Conservation (phyloP, 1,140 invertebrate species). For the Acromyrmex charruanus region DNA sequence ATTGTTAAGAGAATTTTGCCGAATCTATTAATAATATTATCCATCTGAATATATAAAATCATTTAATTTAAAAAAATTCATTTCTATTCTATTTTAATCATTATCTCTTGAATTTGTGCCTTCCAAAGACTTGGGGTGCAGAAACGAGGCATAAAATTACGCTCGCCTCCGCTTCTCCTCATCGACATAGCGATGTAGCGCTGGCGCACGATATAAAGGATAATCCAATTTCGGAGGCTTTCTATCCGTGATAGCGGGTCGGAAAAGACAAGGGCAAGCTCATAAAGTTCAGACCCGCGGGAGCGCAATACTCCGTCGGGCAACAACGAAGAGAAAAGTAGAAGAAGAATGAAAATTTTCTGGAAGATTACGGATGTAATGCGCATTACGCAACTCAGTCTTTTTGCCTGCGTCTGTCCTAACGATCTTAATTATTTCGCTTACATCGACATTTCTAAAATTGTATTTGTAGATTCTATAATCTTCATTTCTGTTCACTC, state of each 20-base stretch:
- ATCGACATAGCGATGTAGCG: conserved; percentile 34
- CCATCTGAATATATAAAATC: not conserved
- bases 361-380: conserved; percentile 43
- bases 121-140: conserved; percentile 31
- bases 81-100: conserved; percentile 15
- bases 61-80: conserved; percentile 13
- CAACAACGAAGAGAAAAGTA: conserved; percentile 18
- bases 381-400: not conserved
- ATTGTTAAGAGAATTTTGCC: not conserved
- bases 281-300: conserved; percentile 54
- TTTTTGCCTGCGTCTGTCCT: not conserved
- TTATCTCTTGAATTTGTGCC: conserved; percentile 27
- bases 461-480: not conserved
- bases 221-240: conserved; percentile 69
- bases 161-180: conserved; percentile 48
- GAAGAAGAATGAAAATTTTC: conserved; percentile 38
- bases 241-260: conserved; percentile 59
- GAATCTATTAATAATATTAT: not conserved
- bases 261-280: conserved; percentile 66
- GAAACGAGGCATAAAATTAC: conserved; percentile 61
- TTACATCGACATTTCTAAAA: not conserved
- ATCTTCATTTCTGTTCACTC: not conserved
- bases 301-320: conserved; percentile 25
- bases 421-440: conserved; percentile 20
- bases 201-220: conserved; percentile 57